Percentiles rank a stretch among this genome's conserved stretches.
These are phyloP conservation scores for Gallinago media DNA, from an alignment of 2,113 vertebrate genomes.

Conservation along the genomic window DNA sequence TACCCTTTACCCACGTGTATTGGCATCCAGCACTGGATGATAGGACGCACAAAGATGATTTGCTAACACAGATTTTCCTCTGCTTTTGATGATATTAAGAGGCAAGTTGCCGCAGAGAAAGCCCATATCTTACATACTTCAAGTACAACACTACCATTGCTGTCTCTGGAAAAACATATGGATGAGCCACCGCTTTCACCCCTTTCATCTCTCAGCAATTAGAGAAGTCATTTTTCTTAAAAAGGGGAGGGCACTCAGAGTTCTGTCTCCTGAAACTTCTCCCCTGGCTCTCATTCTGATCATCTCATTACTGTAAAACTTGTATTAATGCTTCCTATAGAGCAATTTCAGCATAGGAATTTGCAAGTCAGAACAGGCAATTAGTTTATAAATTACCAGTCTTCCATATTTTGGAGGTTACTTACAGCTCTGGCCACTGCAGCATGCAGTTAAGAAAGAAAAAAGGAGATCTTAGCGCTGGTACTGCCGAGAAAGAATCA, in stretches of 20 bases:
- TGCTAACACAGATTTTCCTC: not conserved
- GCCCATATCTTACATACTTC: not conserved
- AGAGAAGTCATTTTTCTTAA: not conserved
- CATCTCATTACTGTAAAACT: not conserved
- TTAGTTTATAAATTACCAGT: not conserved
- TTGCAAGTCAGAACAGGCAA: conserved; percentile 8
- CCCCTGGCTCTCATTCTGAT: not conserved
- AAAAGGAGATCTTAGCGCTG: not conserved
- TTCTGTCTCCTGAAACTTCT: not conserved
- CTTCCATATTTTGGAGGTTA: not conserved
- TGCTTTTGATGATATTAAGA: not conserved
- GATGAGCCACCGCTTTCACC: not conserved
- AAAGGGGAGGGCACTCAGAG: not conserved
- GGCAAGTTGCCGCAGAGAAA: not conserved
- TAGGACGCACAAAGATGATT: not conserved
- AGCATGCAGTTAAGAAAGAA: not conserved
- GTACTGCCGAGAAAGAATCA: not conserved
- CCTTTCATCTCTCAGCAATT: not conserved
- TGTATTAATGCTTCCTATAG: not conserved
- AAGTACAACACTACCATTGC: not conserved
- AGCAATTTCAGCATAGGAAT: not conserved
- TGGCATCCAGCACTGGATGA: not conserved
- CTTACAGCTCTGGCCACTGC: not conserved
- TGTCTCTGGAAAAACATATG: not conserved
- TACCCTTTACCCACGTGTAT: not conserved